Evolutionary conservation across 2,797 vertebrate genomes (phyloP).

Genomic region (Leontocebus nigricollis): DNA sequence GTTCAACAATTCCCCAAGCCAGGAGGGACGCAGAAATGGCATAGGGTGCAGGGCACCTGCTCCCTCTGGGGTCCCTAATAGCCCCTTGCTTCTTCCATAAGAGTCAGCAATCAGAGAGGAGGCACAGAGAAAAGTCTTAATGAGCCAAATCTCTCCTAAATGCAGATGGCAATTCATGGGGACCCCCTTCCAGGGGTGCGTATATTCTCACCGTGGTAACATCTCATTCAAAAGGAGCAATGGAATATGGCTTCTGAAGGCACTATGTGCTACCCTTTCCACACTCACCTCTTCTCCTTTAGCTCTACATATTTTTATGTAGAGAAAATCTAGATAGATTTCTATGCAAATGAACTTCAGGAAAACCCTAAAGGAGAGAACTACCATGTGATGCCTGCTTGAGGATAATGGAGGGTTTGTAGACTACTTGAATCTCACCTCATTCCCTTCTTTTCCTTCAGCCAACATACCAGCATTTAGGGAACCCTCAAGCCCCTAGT

Average conservation of each 20-base stretch:
- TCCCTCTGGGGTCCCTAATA: not conserved
- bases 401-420: not conserved
- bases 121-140: not conserved
- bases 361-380: not conserved
- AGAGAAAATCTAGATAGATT: not conserved
- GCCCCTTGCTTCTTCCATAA: not conserved
- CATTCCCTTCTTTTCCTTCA: not conserved
- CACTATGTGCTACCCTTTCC: not conserved
- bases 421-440: not conserved
- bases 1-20: not conserved
- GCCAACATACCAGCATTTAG: not conserved
- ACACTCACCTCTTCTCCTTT: not conserved
- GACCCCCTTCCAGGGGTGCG: rapidly evolving
- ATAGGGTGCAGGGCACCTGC: rapidly evolving
- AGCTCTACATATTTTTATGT: not conserved
- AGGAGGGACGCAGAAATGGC: not conserved
- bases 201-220: not conserved
- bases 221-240: not conserved
- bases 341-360: not conserved
- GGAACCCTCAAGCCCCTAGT: not conserved
- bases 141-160: not conserved
- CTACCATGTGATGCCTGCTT: not conserved
- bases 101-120: not conserved
- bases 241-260: not conserved
- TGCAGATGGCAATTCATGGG: not conserved